Percentiles rank a stretch among this genome's conserved stretches.
These are phyloP conservation scores for Spodoptera littoralis DNA, from an alignment of 2,888 invertebrate genomes.

Conservation along the genomic window DNA sequence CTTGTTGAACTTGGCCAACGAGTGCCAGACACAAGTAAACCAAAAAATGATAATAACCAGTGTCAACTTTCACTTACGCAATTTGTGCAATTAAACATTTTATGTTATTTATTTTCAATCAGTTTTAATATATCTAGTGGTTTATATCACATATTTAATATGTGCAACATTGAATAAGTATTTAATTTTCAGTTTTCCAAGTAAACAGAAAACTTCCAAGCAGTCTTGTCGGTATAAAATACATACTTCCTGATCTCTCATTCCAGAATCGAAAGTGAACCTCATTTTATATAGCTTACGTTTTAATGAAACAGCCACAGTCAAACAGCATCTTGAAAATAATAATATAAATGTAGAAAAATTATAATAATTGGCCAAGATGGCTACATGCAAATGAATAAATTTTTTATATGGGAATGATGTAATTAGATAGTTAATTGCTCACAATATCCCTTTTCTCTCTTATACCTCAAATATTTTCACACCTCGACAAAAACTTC, in stretches of 20 bases:
- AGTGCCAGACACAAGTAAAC: conserved; percentile 1
- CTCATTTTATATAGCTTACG: conserved; percentile 75
- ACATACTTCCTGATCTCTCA: conserved; percentile 81
- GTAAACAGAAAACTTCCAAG: conserved; percentile 67
- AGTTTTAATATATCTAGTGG: conserved; percentile 2
- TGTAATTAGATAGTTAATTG: conserved; percentile 58
- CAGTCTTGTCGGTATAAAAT: conserved; percentile 65
- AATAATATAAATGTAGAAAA: conserved; percentile 21
- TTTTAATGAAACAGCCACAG: conserved; percentile 39
- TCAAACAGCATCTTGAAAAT: conserved; percentile 16
- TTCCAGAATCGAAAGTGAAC: conserved; percentile 70
- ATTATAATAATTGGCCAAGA: conserved; percentile 4
- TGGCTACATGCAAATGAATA: conserved; percentile 35
- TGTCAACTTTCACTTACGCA: not conserved
- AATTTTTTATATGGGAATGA: conserved; percentile 42
- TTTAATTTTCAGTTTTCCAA: conserved; percentile 20
- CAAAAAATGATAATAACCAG: not conserved
- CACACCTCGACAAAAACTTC: conserved; percentile 49
- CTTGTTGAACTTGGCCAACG: conserved; percentile 2
- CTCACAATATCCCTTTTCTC: conserved; percentile 56
- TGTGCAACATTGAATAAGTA: not conserved
- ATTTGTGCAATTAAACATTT: conserved; percentile 1
- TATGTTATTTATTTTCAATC: conserved; percentile 2
- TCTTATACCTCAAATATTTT: conserved; percentile 54
- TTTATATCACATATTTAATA: too few relatives aligned